These are phyloP conservation scores for Lordiphosa mommai DNA, from an alignment of 1,140 invertebrate genomes.

Conservation along the genomic window DNA sequence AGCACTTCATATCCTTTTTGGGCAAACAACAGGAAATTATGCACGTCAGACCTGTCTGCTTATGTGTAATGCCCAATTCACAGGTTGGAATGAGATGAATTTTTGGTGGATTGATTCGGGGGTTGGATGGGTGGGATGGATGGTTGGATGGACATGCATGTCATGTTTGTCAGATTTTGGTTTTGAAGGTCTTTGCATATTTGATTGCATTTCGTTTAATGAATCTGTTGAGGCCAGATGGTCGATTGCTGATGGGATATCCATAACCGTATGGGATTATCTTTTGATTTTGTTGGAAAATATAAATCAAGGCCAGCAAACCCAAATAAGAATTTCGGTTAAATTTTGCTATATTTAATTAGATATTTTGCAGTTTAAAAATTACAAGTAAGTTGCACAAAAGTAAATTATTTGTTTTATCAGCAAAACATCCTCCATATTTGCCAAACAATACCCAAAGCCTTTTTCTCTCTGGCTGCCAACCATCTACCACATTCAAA, in stretches of 20 bases:
- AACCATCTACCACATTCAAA: too few relatives aligned
- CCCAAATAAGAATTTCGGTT: too few relatives aligned
- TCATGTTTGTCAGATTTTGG: constrained; percentile 22
- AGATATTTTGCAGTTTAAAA: too few relatives aligned
- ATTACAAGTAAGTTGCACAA: too few relatives aligned
- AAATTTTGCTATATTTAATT: too few relatives aligned
- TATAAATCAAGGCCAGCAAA: too few relatives aligned
- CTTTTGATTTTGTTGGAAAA: too few relatives aligned
- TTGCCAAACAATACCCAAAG: too few relatives aligned
- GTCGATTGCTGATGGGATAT: constrained; percentile 1
- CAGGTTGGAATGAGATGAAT: constrained; percentile 3
- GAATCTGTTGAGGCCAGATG: constrained; percentile 26
- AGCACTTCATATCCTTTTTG: constrained; percentile 64
- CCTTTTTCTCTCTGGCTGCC: too few relatives aligned
- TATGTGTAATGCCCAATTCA: constrained; percentile 46
- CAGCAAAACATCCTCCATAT: too few relatives aligned
- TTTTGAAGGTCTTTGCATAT: constrained; percentile 40
- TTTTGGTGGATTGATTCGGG: neutral
- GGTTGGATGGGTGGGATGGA: constrained; percentile 5
- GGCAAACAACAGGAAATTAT: constrained; percentile 62
- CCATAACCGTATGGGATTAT: neutral
- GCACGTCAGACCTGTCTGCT: constrained; percentile 66
- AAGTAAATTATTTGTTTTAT: too few relatives aligned
- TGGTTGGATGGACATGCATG: neutral
- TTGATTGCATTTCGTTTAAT: constrained; percentile 53